Percentiles rank a stretch among this genome's conserved stretches.
phyloP scores from a whole-genome alignment of 2,888 invertebrate genomes.

The Rhagium mordax region DNA sequence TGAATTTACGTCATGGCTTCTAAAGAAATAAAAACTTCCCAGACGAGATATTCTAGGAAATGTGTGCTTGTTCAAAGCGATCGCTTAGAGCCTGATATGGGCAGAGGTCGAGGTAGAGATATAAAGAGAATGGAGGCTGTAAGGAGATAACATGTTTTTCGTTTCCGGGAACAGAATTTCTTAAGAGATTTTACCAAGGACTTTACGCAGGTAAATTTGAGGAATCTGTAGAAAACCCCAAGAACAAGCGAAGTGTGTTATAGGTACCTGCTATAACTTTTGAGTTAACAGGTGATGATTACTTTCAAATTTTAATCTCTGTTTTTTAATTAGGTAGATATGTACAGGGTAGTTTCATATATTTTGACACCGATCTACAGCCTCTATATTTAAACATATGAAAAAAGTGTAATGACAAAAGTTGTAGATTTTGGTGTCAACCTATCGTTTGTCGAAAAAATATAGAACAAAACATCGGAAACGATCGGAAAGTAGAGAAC shows the following conservation, averaged over 20 bases:
- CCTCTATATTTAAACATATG: too few species aligned
- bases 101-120: not conserved
- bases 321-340: too few species aligned
- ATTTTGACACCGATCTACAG: too few species aligned
- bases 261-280: not conserved
- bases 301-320: not conserved
- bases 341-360: too few species aligned
- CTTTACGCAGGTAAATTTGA: not conserved
- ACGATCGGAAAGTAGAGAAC: too few species aligned
- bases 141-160: not conserved
- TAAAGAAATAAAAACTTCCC: constrained; percentile 20
- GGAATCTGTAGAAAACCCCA: not conserved
- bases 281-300: not conserved
- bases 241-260: not conserved
- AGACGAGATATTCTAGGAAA: constrained; percentile 1
- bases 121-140: not conserved
- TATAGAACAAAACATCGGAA: too few species aligned
- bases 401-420: too few species aligned
- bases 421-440: too few species aligned
- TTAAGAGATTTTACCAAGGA: not conserved
- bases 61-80: not conserved
- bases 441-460: too few species aligned
- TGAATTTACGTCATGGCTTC: constrained; percentile 7
- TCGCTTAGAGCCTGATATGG: not conserved
- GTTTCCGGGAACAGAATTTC: not conserved